Conservation (phyloP, 1,140 invertebrate species). For the Rhagoletis pomonella region DNA sequence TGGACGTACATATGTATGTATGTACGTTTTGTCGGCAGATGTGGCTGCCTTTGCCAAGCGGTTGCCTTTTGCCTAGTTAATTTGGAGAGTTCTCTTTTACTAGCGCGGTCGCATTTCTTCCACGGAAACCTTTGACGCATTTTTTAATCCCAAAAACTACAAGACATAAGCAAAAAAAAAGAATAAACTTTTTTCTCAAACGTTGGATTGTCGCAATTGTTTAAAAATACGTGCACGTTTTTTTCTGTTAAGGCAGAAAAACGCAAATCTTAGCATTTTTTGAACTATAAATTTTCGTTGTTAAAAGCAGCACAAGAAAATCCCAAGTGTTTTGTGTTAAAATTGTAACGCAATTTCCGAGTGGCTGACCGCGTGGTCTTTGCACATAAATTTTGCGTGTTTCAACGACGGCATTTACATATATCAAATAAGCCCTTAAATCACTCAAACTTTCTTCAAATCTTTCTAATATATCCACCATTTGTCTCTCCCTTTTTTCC, state of each 20-base stretch:
- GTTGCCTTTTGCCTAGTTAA: constrained; percentile 58
- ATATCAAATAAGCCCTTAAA: not conserved
- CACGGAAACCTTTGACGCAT: constrained; percentile 49
- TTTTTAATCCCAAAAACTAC: constrained; percentile 32
- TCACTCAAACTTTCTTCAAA: not conserved
- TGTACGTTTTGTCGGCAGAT: not conserved
- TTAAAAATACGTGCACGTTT: not conserved
- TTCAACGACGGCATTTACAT: not conserved
- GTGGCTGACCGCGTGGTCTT: constrained; percentile 19
- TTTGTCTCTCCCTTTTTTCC: not conserved
- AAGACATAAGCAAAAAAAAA: constrained; percentile 13
- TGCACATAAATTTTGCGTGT: not conserved
- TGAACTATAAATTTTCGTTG: not conserved
- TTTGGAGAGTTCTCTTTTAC: constrained; percentile 73
- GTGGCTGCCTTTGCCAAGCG: not conserved
- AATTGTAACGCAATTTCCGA: not conserved
- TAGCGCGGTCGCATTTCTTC: constrained; percentile 66
- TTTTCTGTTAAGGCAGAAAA: not conserved
- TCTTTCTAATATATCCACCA: not conserved
- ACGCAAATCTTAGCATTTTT: not conserved
- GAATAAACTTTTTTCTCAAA: constrained; percentile 7
- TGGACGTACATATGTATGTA: not conserved
- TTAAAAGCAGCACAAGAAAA: not conserved
- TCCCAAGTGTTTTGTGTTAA: not conserved
- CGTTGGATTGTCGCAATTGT: constrained; percentile 2